These are phyloP conservation scores for Cheiracanthium punctorium DNA, from an alignment of 2,888 invertebrate genomes.

Conservation along the genomic window DNA sequence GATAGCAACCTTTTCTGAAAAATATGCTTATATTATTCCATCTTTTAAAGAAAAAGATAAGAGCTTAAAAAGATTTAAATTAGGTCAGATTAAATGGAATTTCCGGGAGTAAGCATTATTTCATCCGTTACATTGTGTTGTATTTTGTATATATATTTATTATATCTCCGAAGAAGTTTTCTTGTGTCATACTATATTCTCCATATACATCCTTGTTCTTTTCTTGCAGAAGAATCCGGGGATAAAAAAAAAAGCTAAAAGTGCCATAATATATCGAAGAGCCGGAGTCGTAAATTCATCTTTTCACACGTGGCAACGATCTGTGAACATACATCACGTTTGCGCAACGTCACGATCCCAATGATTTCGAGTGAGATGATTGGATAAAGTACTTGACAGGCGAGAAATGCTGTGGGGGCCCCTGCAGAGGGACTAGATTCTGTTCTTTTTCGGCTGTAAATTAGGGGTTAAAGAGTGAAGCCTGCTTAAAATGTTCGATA, in stretches of 20 bases:
- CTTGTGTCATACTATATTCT: not conserved
- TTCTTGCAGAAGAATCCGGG: not conserved
- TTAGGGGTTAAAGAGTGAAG: too few species aligned
- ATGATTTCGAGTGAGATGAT: not conserved
- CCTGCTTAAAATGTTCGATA: too few species aligned
- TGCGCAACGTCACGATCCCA: not conserved
- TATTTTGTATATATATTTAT: too few species aligned
- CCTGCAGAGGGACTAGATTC: not conserved
- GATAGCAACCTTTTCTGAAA: too few species aligned
- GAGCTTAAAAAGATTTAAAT: too few species aligned
- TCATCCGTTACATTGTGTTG: too few species aligned
- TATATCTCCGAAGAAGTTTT: not conserved
- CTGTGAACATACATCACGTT: constrained; percentile 1
- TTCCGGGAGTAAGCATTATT: too few species aligned
- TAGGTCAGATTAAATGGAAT: too few species aligned
- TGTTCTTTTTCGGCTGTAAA: too few species aligned
- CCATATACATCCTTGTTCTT: not conserved
- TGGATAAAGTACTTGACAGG: not conserved
- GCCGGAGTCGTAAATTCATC: constrained; percentile 6
- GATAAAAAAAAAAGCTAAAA: not conserved
- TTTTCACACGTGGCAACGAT: constrained; percentile 29
- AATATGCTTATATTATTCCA: too few species aligned
- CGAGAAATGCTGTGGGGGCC: not conserved
- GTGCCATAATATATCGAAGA: not conserved
- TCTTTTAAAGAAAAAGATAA: too few species aligned